Base-by-base conservation (phyloP, 2,113 vertebrate species). In the Gyps fulvus region DNA sequence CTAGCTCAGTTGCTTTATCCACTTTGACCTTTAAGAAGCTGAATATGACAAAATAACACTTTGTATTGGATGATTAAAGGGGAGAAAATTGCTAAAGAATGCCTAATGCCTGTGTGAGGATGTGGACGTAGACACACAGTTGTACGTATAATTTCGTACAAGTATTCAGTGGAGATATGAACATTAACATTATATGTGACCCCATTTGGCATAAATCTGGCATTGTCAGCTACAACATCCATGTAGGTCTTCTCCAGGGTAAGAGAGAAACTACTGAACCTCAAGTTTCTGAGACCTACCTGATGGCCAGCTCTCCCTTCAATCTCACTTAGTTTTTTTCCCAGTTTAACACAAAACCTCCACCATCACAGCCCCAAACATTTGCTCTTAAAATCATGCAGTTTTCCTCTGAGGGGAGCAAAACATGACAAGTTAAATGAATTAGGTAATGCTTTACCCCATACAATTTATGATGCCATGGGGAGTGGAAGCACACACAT, bases 351-450 rank as follows among this genome's bases (percentile, higher is more conserved):
- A 42, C 50, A 31, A 94, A 96, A 36, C 54, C 61, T 85, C 61
- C 61, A 70, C 66, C 71, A 66, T 49, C 57, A 71, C 40, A 80
- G 36, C n/a, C 85, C 29, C 54, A 57, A 17, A 50, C 0, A 0
- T 87, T 92, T 67, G 32, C 85, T 94, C 26, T 82, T 85, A 85
- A 94, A 96, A 57, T 43, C 43, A 1, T 14, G 1, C 26, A 38
- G n/a, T 74, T 94, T 82, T 63, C 88, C 95, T 85, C 78, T 3
- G 88, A 82, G 81, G 52, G 43, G 38, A 78, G 42, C 19, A n/a
- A 32, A 93, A 20, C 65, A 42, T 18, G 55, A 38, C 80, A n/a
- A 83, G 43, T 31, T 88, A 57, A 34, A 91, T 47, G 32, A 76
- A 27, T 95, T 65, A 57, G 78, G 88, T 94, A 77, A 79, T 8